Evolutionary conservation across 2,888 invertebrate species (phyloP).

Genomic region (Hyalella azteca): DNA sequence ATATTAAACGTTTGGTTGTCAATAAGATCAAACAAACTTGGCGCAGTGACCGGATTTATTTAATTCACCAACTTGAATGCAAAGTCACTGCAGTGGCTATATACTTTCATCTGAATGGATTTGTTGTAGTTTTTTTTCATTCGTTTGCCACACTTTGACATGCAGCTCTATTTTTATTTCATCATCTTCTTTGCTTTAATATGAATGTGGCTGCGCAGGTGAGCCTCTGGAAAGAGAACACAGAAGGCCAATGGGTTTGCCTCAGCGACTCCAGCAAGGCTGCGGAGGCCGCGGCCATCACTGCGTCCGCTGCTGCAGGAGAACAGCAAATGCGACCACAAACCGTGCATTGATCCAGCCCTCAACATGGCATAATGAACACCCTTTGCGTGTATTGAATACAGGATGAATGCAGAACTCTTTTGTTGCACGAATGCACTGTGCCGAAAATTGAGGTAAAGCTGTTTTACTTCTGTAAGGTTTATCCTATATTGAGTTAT

Average conservation of each 20-base stretch:
- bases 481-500: neutral
- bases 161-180: no score
- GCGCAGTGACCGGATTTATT: no score
- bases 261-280: slow-evolving; percentile 55
- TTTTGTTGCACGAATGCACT: neutral
- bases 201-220: slow-evolving; percentile 64
- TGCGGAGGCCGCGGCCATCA: neutral
- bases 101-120: no score
- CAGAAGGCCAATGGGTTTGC: slow-evolving; percentile 90
- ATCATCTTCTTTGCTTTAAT: no score
- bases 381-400: neutral
- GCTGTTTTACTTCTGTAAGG: neutral
- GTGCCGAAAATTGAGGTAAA: neutral
- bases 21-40: no score
- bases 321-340: neutral
- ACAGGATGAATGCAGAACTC: neutral
- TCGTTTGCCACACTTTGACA: no score
- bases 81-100: neutral
- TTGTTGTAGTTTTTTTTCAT: no score
- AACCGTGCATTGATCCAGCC: neutral
- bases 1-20: no score
- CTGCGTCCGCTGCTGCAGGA: neutral
- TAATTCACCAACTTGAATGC: no score
- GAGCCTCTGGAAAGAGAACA: slow-evolving; percentile 82
- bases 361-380: neutral